Evolutionary conservation across 2,888 invertebrate genomes (phyloP), one percentile per base, ranked within the genome.

Genomic region (Ferdinandea cuprea): DNA sequence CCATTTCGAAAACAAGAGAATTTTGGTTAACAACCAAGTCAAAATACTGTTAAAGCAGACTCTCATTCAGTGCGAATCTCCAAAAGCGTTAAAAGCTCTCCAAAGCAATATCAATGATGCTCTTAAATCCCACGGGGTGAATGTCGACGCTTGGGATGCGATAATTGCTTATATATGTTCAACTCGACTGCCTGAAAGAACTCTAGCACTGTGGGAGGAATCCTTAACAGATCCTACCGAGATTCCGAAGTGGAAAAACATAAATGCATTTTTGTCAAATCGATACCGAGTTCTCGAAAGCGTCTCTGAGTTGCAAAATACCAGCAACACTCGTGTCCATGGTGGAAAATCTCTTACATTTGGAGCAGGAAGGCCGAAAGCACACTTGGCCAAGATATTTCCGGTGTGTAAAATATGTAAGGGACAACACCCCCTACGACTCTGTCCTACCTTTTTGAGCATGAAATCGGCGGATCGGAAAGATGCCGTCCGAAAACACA

Each of bases 21-120:
- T 46, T 46, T 17, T 46, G n/a, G 21, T 46, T 2, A 46, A 46
- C 11, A 63, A 32, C 11, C 46, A 63, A n/a, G 8, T 63, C 3
- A 63, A 35, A 11, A 15, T 52, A 2, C 25, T 79, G n/a, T 50
- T 72, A n/a, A 66, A 35, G 15, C 66, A 58, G 9, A 28, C 32
- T 13, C 37, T 37, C 7, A 52, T 66, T 11, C n/a, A 9, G 3
- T 9, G 9, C 4, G 32, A 35, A 35, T 35, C 32, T 35, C 11
- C 32, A 11, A 35, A 35, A 11, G 32, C 32, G 11, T 35, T 11
- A 35, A 11, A 35, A 11, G 11, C 9, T 3, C 3, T 32, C 8
- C 32, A 32, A 32, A 32, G 32, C 32, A 32, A 32, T 32, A 9
- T 32, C 6, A 32, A 32, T 11, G 32, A 32, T 6, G 32, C 32